Percentiles rank a stretch among this genome's conserved stretches.
Evolutionary conservation across 2,797 vertebrate genomes (phyloP).

Genomic region (Sebastes matsubarae): DNA sequence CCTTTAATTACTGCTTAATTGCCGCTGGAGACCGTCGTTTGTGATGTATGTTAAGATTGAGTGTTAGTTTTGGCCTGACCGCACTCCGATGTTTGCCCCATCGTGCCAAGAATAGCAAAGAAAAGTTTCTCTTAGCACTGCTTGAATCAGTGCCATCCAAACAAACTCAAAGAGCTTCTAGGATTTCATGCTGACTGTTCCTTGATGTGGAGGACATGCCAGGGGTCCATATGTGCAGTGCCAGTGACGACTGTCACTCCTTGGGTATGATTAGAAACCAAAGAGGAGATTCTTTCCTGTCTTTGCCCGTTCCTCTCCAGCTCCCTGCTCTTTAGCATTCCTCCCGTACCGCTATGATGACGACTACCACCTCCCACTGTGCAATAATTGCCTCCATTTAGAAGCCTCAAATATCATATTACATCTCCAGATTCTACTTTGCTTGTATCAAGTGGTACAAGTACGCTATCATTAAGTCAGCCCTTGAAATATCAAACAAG

Average conservation of each 20-base stretch:
- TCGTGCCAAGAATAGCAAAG: conserved; percentile 71
- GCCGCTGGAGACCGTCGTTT: conserved; percentile 5
- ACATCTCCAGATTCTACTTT: conserved; percentile 39
- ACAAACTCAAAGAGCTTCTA: conserved; percentile 56
- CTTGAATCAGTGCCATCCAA: conserved; percentile 37
- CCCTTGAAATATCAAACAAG: conserved; percentile 21
- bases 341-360: conserved; percentile 37
- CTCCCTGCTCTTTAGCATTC: conserved; percentile 49
- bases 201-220: conserved; percentile 49
- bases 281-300: conserved; percentile 49
- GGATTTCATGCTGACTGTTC: conserved; percentile 66
- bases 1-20: conserved; percentile 25
- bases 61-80: conserved; percentile 28
- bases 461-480: conserved; percentile 35
- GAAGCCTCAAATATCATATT: conserved; percentile 53
- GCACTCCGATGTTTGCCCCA: conserved; percentile 11
- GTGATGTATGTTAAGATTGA: conserved; percentile 15
- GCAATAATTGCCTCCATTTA: conserved; percentile 51
- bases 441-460: conserved; percentile 39
- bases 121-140: conserved; percentile 36
- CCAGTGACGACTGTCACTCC: conserved; percentile 62
- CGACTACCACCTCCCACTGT: conserved; percentile 29
- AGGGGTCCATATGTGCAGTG: conserved; percentile 46
- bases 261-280: conserved; percentile 28
- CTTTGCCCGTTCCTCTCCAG: conserved; percentile 21